Conservation (phyloP, 64 coral and sea anemone genomes). For the Trachythela sp. region DNA sequence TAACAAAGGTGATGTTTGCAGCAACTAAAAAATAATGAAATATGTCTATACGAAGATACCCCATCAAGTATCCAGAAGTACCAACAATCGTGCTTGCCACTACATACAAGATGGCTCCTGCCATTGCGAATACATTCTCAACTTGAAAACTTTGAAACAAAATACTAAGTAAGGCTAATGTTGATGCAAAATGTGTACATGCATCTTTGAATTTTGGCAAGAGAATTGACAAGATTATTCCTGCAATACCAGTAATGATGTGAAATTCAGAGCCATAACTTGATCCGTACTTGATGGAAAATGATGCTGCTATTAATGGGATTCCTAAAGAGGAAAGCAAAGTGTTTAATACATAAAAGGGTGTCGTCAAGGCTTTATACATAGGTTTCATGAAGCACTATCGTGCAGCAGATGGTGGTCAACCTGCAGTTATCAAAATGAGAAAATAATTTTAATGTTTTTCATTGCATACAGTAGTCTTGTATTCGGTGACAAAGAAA, state of each 20-base stretch:
- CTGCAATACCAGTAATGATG: conserved; percentile 56
- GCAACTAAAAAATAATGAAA: conserved; percentile 77
- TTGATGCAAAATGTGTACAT: neutral
- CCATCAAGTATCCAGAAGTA: conserved; percentile 45
- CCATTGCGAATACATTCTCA: conserved; percentile 48
- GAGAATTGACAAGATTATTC: conserved; percentile 54
- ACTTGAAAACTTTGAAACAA: neutral
- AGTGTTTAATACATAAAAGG: neutral
- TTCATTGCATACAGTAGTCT: no score
- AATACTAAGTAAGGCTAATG: conserved; percentile 9
- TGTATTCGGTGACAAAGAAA: no score
- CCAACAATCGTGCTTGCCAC: conserved; percentile 64
- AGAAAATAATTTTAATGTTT: no score
- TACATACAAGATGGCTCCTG: conserved; percentile 59
- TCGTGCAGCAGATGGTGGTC: no score
- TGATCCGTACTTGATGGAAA: conserved; percentile 60
- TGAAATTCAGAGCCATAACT: conserved; percentile 52
- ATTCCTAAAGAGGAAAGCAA: conserved; percentile 53
- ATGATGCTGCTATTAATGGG: conserved; percentile 72
- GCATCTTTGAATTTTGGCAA: neutral
- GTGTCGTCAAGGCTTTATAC: no score
- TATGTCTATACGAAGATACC: conserved; percentile 72
- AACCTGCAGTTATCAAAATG: no score
- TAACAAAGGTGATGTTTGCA: conserved; percentile 62
- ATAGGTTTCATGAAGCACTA: no score